Conservation (phyloP, 2,113 vertebrate species). For the Sceloporus tristichus region DNA sequence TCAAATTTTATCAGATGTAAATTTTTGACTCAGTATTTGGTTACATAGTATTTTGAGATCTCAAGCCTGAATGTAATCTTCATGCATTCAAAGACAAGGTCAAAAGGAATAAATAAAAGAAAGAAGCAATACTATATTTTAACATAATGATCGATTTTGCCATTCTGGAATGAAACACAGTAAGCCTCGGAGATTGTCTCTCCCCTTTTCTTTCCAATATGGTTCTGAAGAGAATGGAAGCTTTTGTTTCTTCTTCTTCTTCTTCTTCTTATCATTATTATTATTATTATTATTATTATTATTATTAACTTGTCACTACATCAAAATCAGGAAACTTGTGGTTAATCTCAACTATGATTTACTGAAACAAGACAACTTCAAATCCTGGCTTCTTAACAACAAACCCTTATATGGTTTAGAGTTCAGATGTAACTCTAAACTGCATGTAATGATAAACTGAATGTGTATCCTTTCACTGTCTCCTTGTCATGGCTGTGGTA, state of each 20-base stretch:
- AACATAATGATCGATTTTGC: neutral
- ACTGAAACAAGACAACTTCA: neutral
- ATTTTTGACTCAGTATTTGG: slow-evolving; percentile 24
- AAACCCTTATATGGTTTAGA: too few species aligned
- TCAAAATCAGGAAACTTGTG: neutral
- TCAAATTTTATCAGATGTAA: slow-evolving; percentile 10
- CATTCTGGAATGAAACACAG: neutral
- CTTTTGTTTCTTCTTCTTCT: neutral
- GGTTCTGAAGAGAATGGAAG: neutral
- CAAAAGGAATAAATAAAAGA: neutral
- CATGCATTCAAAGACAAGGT: neutral
- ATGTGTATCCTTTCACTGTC: neutral
- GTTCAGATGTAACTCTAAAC: too few species aligned
- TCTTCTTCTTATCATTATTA: too few species aligned
- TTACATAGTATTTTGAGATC: slow-evolving; percentile 17
- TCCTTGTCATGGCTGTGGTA: neutral
- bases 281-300: too few species aligned
- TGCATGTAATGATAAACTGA: neutral
- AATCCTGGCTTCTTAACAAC: neutral
- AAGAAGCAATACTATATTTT: too few species aligned
- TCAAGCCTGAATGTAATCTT: neutral
- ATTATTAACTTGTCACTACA: neutral
- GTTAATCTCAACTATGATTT: neutral
- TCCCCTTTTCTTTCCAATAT: neutral
- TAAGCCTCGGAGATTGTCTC: neutral